phyloP scores from a whole-genome alignment of 37 sponge, comb jelly and placozoan species.

The Corticium candelabrum region DNA sequence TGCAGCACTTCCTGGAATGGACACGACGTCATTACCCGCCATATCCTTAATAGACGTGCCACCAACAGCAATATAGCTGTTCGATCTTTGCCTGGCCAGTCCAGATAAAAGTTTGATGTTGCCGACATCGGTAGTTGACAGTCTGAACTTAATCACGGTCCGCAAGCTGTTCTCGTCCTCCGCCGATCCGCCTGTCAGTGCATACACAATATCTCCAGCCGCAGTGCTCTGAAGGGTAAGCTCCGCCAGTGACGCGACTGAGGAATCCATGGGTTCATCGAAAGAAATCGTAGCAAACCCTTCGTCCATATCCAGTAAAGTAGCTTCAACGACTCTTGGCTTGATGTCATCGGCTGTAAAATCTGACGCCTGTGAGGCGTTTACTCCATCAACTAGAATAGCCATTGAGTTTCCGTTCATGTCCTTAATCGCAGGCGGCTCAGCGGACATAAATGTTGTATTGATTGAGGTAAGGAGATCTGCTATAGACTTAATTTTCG shows the following conservation, averaged over 20 bases:
- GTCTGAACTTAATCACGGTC: slow-evolving; percentile 15
- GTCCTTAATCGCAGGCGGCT: neutral
- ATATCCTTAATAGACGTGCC: slow-evolving; percentile 52
- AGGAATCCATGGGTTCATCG: slow-evolving; percentile 21
- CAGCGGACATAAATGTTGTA: slow-evolving; percentile 41
- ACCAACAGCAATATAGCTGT: slow-evolving; percentile 34
- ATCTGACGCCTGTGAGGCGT: neutral
- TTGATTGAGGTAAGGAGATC: slow-evolving; percentile 7
- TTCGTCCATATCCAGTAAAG: slow-evolving; percentile 41
- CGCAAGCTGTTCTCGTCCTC: slow-evolving; percentile 11
- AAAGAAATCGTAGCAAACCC: slow-evolving; percentile 44
- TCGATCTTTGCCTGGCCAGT: neutral
- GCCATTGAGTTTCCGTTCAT: neutral
- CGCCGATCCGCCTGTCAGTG: slow-evolving; percentile 42
- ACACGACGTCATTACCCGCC: slow-evolving; percentile 49
- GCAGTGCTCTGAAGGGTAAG: slow-evolving; percentile 43
- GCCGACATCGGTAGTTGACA: slow-evolving; percentile 7
- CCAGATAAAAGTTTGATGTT: neutral
- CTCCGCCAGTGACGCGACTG: neutral
- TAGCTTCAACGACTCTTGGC: neutral
- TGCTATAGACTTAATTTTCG: slow-evolving; percentile 36
- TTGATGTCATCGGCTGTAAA: neutral
- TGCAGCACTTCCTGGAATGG: slow-evolving; percentile 7
- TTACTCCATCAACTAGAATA: neutral
- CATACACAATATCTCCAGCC: slow-evolving; percentile 18